Percentiles rank a stretch among this genome's conserved stretches.
These are phyloP conservation scores for Paracentrotus lividus DNA, from an alignment of 53 echinoderm and acorn worm genomes.

Conservation along the genomic window DNA sequence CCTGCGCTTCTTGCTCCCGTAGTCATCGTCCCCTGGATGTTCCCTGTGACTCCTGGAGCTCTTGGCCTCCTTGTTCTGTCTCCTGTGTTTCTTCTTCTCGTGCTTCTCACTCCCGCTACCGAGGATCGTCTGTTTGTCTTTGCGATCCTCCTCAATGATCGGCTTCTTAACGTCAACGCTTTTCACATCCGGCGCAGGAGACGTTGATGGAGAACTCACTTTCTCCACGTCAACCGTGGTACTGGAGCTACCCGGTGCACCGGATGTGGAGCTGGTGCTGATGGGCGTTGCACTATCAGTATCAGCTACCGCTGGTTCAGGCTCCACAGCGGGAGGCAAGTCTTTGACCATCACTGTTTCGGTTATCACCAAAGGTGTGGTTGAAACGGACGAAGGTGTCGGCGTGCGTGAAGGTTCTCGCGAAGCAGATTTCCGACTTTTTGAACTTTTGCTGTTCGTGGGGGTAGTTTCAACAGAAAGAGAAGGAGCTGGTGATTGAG, in stretches of 20 bases:
- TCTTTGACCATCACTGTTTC: conserved; percentile 92
- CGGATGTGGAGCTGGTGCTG: conserved; percentile 60
- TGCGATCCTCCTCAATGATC: conserved; percentile 54
- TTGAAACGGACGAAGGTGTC: conserved; percentile 73
- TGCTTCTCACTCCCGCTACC: conserved; percentile 80
- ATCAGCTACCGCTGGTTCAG: conserved; percentile 14
- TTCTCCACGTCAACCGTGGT: conserved; percentile 82
- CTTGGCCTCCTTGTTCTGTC: conserved; percentile 76
- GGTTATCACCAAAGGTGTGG: conserved; percentile 88
- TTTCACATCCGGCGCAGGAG: conserved; percentile 55
- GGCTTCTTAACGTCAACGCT: conserved; percentile 27
- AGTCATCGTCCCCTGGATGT: conserved; percentile 71
- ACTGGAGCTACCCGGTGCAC: conserved; percentile 57
- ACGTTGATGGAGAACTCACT: conserved; percentile 71
- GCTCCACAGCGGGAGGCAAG: conserved; percentile 80
- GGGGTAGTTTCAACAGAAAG: conserved; percentile 69
- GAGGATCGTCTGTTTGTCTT: conserved; percentile 63
- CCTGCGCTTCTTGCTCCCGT: conserved; percentile 84
- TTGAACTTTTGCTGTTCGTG: conserved; percentile 69
- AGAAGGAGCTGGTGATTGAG: conserved; percentile 71
- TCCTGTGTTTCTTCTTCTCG: conserved; percentile 92
- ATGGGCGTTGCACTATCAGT: conserved; percentile 47
- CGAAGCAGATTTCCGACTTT: conserved; percentile 81
- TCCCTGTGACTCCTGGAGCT: conserved; percentile 72
- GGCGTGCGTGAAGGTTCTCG: conserved; percentile 84